These are phyloP conservation scores for Pseudorhombus dupliciocellatus DNA, from an alignment of 2,113 vertebrate species.

Conservation along the genomic window DNA sequence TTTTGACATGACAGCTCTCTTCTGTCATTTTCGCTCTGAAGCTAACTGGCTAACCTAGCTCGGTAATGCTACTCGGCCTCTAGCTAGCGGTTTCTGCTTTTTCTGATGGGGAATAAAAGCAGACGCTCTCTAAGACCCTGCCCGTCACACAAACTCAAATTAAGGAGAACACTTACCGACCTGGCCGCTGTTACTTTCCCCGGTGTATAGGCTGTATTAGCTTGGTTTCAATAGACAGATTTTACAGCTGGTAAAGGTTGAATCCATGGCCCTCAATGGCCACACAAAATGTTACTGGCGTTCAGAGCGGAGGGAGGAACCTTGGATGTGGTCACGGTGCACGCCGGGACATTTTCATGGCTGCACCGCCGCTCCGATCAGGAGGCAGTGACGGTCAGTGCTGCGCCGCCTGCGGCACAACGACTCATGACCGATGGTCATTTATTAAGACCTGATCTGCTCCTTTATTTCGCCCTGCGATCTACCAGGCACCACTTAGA, in stretches of 20 bases:
- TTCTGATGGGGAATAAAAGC: neutral
- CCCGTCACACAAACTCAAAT: neutral
- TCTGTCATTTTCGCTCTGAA: conserved; percentile 63
- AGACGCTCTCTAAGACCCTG: neutral
- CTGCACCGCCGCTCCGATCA: conserved; percentile 35
- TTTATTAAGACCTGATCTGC: too few relatives aligned
- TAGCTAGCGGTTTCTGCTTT: conserved; percentile 44
- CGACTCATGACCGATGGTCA: neutral
- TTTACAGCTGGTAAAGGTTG: conserved; percentile 62
- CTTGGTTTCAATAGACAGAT: conserved; percentile 65
- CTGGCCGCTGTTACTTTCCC: conserved; percentile 43
- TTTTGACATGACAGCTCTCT: conserved; percentile 66
- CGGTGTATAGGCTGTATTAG: conserved; percentile 34
- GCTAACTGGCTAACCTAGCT: conserved; percentile 63
- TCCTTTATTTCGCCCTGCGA: neutral
- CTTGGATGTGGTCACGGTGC: conserved; percentile 25
- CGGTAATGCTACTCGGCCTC: conserved; percentile 34
- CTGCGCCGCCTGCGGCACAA: neutral
- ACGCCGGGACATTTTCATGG: conserved; percentile 50
- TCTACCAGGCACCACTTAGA: too few relatives aligned
- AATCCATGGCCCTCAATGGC: conserved; percentile 78
- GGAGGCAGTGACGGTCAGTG: neutral
- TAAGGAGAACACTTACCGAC: conserved; percentile 58
- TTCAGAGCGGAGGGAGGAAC: conserved; percentile 61
- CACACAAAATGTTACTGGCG: conserved; percentile 65